These are phyloP conservation scores for Suricata suricatta DNA, from an alignment of 2,113 vertebrate genomes.

Conservation along the genomic window DNA sequence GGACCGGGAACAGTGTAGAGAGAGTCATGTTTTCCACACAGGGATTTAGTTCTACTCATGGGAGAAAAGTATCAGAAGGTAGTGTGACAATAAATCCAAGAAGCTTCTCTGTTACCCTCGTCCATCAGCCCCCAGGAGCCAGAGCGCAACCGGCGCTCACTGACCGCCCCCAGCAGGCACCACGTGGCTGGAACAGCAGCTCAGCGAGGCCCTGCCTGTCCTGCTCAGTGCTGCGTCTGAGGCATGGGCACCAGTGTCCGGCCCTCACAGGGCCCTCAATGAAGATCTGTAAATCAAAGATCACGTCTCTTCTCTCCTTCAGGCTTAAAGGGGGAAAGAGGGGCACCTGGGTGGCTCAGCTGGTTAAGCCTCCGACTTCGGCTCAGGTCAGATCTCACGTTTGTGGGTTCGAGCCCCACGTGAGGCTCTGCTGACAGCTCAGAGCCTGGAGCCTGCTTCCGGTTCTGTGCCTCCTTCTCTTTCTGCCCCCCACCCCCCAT, in stretches of 20 bases:
- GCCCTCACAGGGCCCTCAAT: neutral
- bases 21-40: neutral
- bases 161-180: accelerated
- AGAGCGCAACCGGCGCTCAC: neutral
- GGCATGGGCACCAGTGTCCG: neutral
- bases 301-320: neutral
- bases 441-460: too few relatives aligned
- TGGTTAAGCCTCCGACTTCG: too few relatives aligned
- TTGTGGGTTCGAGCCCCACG: too few relatives aligned
- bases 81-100: neutral
- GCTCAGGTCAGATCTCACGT: too few relatives aligned
- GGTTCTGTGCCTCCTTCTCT: too few relatives aligned
- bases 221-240: neutral
- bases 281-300: neutral
- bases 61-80: neutral
- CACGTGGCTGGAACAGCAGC: neutral
- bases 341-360: neutral
- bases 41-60: neutral
- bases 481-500: too few relatives aligned
- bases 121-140: neutral
- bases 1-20: neutral
- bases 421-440: too few relatives aligned
- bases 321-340: neutral
- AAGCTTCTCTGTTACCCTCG: neutral
- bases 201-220: neutral